Conservation (phyloP, 2,888 invertebrate genomes). For the Heteropelma amictum region DNA sequence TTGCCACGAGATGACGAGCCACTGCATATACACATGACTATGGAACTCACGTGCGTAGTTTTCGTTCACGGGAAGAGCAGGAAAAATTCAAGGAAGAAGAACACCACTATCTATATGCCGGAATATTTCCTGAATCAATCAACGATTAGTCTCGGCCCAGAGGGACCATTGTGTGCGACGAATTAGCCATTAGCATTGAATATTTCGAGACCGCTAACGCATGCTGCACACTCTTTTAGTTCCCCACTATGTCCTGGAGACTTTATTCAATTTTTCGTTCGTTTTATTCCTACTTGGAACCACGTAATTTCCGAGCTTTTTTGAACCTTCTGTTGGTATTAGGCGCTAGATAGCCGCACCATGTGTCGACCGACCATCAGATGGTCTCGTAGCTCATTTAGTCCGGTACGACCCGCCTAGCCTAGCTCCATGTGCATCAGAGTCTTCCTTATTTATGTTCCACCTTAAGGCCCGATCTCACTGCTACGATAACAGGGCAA, state of each 20-base stretch:
- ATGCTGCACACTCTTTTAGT: slow-evolving; percentile 42
- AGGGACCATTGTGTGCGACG: slow-evolving; percentile 60
- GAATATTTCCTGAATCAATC: slow-evolving; percentile 57
- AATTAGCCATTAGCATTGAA: slow-evolving; percentile 62
- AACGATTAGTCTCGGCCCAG: slow-evolving; percentile 51
- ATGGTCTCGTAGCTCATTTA: slow-evolving; percentile 32
- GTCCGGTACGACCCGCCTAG: background rate
- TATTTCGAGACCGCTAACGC: slow-evolving; percentile 24
- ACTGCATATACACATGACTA: background rate
- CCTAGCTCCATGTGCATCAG: too few species aligned
- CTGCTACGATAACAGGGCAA: slow-evolving; percentile 62
- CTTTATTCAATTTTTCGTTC: slow-evolving; percentile 15
- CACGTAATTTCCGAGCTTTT: background rate
- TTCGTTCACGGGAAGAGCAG: slow-evolving; percentile 1
- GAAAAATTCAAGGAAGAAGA: slow-evolving; percentile 33
- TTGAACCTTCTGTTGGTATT: background rate
- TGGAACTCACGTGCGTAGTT: background rate
- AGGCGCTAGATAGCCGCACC: slow-evolving; percentile 25
- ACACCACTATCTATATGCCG: background rate
- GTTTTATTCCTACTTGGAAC: background rate
- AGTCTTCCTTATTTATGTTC: slow-evolving; percentile 60
- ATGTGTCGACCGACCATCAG: slow-evolving; percentile 31
- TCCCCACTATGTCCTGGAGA: slow-evolving; percentile 10
- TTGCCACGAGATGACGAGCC: background rate
- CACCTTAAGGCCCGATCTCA: slow-evolving; percentile 60